These are phyloP conservation scores for Ciconia stormi DNA, from an alignment of 2,113 vertebrate species.

Conservation along the genomic window DNA sequence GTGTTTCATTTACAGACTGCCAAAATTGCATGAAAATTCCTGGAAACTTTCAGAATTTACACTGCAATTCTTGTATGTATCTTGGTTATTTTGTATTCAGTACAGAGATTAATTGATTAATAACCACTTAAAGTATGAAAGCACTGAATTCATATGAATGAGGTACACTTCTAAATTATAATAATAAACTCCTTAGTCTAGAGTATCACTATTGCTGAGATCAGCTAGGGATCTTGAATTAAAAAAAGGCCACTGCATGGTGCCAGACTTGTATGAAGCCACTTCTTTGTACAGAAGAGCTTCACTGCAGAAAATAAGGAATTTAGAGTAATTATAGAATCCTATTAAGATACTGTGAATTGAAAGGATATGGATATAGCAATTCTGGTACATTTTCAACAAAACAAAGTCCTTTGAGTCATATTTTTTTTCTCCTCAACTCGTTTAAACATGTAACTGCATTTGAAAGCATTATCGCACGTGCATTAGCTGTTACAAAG, in stretches of 20 bases:
- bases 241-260: neutral
- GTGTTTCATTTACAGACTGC: neutral
- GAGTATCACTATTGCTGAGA: neutral
- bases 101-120: neutral
- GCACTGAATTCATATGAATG: neutral
- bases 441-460: neutral
- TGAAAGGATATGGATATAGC: neutral
- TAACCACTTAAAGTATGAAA: neutral
- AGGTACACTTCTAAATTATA: neutral
- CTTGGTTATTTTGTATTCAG: neutral
- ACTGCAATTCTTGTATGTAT: neutral
- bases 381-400: neutral
- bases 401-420: neutral
- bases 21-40: neutral
- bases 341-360: neutral
- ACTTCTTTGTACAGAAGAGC: neutral
- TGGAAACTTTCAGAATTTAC: neutral
- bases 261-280: neutral
- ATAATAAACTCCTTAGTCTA: neutral
- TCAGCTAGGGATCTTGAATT: neutral
- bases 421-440: conserved; percentile 37
- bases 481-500: neutral
- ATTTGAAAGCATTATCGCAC: conserved; percentile 21
- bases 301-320: neutral
- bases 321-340: neutral